phyloP scores from a whole-genome alignment of 2,113 vertebrate species.

The Diadophis punctatus region DNA sequence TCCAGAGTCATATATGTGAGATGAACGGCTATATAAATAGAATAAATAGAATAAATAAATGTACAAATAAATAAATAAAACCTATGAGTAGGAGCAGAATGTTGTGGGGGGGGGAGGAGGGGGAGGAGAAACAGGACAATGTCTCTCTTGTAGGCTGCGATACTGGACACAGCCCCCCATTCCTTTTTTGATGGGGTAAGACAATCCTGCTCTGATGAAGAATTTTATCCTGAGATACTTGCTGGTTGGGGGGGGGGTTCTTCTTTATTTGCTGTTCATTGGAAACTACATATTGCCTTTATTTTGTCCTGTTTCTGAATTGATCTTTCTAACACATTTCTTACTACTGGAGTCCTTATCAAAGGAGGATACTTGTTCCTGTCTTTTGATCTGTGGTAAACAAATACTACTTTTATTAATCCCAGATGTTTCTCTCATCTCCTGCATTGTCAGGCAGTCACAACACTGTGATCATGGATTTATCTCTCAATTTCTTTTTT shows the following conservation, averaged over 20 bases:
- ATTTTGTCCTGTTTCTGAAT: neutral
- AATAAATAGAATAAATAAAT: neutral
- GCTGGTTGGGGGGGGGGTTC: neutral
- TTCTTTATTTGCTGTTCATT: neutral
- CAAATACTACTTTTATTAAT: neutral
- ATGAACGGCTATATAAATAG: neutral
- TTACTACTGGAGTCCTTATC: neutral
- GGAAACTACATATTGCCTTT: neutral
- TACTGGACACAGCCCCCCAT: neutral
- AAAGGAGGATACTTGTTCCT: neutral
- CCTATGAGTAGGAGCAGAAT: neutral
- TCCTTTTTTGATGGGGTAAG: neutral
- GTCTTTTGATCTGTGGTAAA: neutral
- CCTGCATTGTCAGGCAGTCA: neutral
- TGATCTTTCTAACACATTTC: neutral
- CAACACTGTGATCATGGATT: neutral
- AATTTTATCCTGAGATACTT: neutral
- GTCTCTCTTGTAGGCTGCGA: neutral
- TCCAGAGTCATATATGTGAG: neutral
- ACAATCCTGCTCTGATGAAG: neutral
- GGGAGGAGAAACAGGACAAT: neutral
- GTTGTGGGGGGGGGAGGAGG: neutral
- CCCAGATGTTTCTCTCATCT: neutral
- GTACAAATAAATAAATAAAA: neutral
- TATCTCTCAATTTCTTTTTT: neutral